phyloP scores from a whole-genome alignment of 2,113 vertebrate species.

The Salminus brasiliensis region DNA sequence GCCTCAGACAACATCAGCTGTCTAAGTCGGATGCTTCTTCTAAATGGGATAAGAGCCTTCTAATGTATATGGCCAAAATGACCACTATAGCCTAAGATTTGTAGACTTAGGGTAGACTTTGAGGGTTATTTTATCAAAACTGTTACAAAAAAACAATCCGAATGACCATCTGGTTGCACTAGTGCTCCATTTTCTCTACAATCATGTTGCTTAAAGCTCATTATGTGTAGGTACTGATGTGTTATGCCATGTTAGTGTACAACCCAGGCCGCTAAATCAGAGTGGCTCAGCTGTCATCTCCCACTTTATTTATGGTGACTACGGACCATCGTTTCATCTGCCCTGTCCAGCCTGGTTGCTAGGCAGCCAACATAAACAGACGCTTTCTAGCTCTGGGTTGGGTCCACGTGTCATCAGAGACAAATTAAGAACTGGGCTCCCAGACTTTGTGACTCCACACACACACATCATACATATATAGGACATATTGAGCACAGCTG shows the following conservation, averaged over 20 bases:
- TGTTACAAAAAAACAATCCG: too few species aligned
- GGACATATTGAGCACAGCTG: too few species aligned
- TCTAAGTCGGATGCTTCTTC: too few species aligned
- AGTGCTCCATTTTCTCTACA: too few species aligned
- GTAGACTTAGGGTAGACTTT: too few species aligned
- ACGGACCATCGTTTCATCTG: slow-evolving; percentile 20
- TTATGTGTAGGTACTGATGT: background rate
- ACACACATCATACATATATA: too few species aligned
- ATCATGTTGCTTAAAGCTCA: background rate
- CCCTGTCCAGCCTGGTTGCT: slow-evolving; percentile 29
- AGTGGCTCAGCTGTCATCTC: slow-evolving; percentile 40
- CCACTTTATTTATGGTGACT: slow-evolving; percentile 22
- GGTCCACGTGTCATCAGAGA: slow-evolving; percentile 39
- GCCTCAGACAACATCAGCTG: too few species aligned
- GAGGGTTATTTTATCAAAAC: too few species aligned
- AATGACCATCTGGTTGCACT: too few species aligned
- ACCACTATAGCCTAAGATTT: too few species aligned
- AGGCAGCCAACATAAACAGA: slow-evolving; percentile 42
- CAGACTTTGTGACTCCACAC: slow-evolving; percentile 17
- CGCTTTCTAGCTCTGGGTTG: slow-evolving; percentile 40
- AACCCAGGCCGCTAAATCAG: background rate
- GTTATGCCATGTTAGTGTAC: background rate
- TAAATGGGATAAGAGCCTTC: too few species aligned
- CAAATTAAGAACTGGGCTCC: slow-evolving; percentile 39
- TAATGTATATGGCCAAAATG: too few species aligned